phyloP scores from a whole-genome alignment of 2,888 invertebrate species.

The Dolichopus griseipennis region DNA sequence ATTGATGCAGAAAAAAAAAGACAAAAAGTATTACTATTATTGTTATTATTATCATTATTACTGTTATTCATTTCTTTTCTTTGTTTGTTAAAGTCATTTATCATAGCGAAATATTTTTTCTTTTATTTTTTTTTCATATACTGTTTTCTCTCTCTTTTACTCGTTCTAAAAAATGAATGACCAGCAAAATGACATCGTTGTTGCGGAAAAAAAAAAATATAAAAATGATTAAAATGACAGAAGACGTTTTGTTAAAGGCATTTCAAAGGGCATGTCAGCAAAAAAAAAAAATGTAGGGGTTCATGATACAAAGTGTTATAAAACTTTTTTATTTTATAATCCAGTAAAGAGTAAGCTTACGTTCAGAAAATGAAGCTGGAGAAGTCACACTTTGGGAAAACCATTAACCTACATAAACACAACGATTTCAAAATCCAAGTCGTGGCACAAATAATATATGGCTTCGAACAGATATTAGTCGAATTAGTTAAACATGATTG shows the following conservation, averaged over 20 bases:
- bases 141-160: not conserved
- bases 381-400: too few species aligned
- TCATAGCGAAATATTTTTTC: not conserved
- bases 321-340: too few species aligned
- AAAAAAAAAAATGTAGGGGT: not conserved
- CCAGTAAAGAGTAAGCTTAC: too few species aligned
- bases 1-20: not conserved
- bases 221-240: not conserved
- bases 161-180: not conserved
- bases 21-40: not conserved
- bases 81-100: conserved; percentile 2
- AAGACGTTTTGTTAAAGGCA: not conserved
- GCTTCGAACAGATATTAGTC: too few species aligned
- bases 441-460: too few species aligned
- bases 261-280: not conserved
- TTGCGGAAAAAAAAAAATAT: not conserved
- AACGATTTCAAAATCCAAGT: too few species aligned
- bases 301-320: too few species aligned
- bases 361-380: too few species aligned
- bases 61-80: not conserved
- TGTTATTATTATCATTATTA: not conserved
- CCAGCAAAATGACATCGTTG: not conserved
- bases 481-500: too few species aligned
- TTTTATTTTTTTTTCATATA: not conserved
- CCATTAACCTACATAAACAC: too few species aligned